phyloP scores from a whole-genome alignment of 1,140 invertebrate genomes.

The Watersipora subatra region DNA sequence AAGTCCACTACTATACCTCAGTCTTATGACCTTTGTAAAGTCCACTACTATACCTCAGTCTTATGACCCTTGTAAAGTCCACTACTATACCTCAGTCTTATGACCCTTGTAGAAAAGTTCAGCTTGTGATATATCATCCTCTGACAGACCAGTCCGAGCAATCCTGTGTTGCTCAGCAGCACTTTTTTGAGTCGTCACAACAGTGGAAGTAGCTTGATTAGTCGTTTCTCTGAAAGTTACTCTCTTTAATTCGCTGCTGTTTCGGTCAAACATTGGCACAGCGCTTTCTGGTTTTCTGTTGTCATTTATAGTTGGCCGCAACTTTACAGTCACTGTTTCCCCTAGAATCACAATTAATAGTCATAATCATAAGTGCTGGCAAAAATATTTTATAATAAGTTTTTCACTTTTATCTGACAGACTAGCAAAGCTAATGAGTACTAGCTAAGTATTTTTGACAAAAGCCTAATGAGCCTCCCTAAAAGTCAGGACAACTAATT shows the following conservation, averaged over 20 bases:
- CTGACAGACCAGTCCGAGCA: neutral
- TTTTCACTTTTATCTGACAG: too few relatives aligned
- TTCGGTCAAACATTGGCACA: neutral
- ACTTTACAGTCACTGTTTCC: neutral
- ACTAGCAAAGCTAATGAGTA: too few relatives aligned
- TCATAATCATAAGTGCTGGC: too few relatives aligned
- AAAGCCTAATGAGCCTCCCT: too few relatives aligned
- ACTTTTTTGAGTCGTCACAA: neutral
- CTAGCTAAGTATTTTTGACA: too few relatives aligned
- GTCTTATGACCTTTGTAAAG: too few relatives aligned
- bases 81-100: slow-evolving; percentile 3
- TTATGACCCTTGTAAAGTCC: too few relatives aligned
- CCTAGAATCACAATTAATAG: neutral
- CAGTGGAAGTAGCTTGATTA: neutral
- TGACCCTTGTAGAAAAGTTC: neutral
- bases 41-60: too few relatives aligned
- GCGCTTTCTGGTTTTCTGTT: neutral
- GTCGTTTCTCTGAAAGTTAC: neutral
- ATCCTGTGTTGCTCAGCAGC: neutral
- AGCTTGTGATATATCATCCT: neutral
- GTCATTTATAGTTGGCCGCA: neutral
- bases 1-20: too few relatives aligned
- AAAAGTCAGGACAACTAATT: too few relatives aligned
- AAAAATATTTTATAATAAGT: too few relatives aligned
- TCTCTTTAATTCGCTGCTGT: neutral